A percentile compares a stretch with the other conserved stretches of the same genome.
Conservation (phyloP, 2,888 invertebrate genomes). For the Pantelozetes paolii region DNA sequence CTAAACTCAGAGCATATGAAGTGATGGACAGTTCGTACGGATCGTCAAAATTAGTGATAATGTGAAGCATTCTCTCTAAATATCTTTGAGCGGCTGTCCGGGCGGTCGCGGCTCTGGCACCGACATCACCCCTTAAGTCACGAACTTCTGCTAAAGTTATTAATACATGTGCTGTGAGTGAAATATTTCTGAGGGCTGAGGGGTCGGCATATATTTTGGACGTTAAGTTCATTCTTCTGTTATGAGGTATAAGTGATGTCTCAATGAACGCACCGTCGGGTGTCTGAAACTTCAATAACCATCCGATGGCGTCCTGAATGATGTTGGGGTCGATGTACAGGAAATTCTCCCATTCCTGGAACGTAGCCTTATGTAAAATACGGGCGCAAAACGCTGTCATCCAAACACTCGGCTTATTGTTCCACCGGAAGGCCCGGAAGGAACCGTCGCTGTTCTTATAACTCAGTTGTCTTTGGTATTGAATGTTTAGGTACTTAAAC, state of each 20-base stretch:
- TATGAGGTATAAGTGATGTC: constrained; percentile 59
- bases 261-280: constrained; percentile 84
- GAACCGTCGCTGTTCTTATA: constrained; percentile 87
- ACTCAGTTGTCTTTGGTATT: constrained; percentile 82
- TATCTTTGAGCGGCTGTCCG: constrained; percentile 70
- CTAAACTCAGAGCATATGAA: constrained; percentile 76
- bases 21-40: constrained; percentile 83
- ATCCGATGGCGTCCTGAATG: constrained; percentile 75
- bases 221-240: constrained; percentile 78
- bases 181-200: constrained; percentile 63
- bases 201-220: constrained; percentile 44
- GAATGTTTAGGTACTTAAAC: constrained; percentile 79
- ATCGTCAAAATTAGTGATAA: constrained; percentile 66
- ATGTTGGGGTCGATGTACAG: constrained; percentile 86
- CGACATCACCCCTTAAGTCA: constrained; percentile 66
- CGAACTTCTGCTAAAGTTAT: constrained; percentile 76
- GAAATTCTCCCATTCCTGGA: constrained; percentile 95
- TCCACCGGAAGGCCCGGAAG: constrained; percentile 73
- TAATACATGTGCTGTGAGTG: constrained; percentile 86
- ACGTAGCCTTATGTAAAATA: constrained; percentile 83
- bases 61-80: constrained; percentile 74
- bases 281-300: constrained; percentile 79
- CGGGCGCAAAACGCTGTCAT: constrained; percentile 84
- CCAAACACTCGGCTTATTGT: constrained; percentile 68
- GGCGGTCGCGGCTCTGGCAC: constrained; percentile 69